Evolutionary conservation across 2,888 invertebrate genomes (phyloP), one percentile per base, ranked within the genome.

Genomic region (Erebia aethiops): DNA sequence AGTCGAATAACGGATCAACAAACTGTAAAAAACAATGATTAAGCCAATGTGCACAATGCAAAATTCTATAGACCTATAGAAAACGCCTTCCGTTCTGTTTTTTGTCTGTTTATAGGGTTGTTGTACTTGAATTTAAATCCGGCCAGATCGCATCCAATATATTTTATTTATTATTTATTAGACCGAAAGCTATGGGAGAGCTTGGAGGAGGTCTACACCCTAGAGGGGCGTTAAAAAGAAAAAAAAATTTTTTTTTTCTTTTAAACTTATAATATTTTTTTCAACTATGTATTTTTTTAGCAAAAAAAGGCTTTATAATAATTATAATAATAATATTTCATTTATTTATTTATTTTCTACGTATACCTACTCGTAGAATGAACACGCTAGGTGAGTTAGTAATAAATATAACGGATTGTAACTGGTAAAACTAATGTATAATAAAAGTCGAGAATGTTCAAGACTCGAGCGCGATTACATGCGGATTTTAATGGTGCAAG

Each of bases 51-150:
- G 56, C 41, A 58, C 49, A 41, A 43, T 51, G 56, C 57, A 62
- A 67, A 43, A 13, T 60, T 62, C 26, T 43, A 72, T 69, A 56
- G 57, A 18, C 46, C 43, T 60, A 61, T 70, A 46, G 60, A 60
- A 66, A 61, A 54, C 60, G 21, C 18, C 62, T 66, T 72, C 69
- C 72, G 66, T 51, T 72, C 35, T 51, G 21, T 21, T 21, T 21
- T n/a, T 21, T 21, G 11, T 3, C 13, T 56, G 18, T 13, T 21
- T 56, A 52, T n/a, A n/a, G n/a, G 52, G 52, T 52, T 21, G 21
- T 21, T 56, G 56, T 26, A 21, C 62, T 43, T 61, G 16, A 14
- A 9, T n/a, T n/a, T 26, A n/a, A 58, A 60, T 43, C 35, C 60
- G 18, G 10, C 10, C 18, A 43, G 8, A 41, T 13, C 18, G 7